These are phyloP conservation scores for Tineola bisselliella DNA, from an alignment of 2,888 invertebrate species.

Conservation along the genomic window DNA sequence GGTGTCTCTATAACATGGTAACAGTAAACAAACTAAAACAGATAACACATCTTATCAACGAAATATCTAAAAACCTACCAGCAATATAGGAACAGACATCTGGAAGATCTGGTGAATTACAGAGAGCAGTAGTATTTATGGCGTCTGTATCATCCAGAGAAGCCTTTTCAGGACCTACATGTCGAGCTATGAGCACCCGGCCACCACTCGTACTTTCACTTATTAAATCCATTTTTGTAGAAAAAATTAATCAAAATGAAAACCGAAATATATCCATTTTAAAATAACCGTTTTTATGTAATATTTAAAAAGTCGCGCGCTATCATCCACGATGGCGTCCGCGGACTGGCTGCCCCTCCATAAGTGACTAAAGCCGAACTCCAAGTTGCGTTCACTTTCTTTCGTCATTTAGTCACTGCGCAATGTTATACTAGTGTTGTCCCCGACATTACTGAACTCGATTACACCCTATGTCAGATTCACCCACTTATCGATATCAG, in stretches of 20 bases:
- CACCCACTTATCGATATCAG: background rate
- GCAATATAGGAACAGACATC: slow-evolving; percentile 44
- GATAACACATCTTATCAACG: no score
- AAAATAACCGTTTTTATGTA: background rate
- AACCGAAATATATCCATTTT: background rate
- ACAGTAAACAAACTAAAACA: no score
- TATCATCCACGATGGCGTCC: background rate
- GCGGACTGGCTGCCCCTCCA: slow-evolving; percentile 17
- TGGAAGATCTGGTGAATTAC: slow-evolving; percentile 47
- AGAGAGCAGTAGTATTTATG: slow-evolving; percentile 46
- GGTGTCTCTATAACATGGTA: no score
- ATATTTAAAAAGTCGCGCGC: slow-evolving; percentile 3
- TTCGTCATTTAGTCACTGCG: slow-evolving; percentile 55
- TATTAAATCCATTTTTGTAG: slow-evolving; percentile 39
- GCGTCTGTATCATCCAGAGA: slow-evolving; percentile 33
- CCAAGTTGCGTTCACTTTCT: slow-evolving; percentile 57
- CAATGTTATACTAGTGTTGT: slow-evolving; percentile 32
- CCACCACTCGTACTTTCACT: slow-evolving; percentile 32
- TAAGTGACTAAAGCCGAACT: slow-evolving; percentile 18
- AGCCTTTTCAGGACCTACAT: slow-evolving; percentile 38
- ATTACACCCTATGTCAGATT: background rate
- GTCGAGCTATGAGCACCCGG: slow-evolving; percentile 37
- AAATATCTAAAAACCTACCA: slow-evolving; percentile 30
- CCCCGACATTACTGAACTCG: background rate
- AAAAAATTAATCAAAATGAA: background rate